Base-by-base conservation (phyloP, 2,888 invertebrate species). In the Ornithoptera priamus region DNA sequence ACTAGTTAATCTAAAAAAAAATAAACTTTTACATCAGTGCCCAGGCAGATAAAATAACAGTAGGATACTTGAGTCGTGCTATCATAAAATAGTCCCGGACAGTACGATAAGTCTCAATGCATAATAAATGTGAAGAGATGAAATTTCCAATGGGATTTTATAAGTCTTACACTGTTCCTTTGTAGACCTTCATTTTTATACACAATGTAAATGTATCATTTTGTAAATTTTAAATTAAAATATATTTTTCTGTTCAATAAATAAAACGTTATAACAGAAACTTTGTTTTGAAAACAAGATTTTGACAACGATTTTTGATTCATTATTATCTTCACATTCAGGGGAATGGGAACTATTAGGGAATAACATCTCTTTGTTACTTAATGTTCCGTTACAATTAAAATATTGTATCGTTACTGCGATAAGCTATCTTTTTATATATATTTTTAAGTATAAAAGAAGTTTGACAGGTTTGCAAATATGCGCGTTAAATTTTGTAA, bases 51-150 rank as follows among this genome's bases (percentile, higher is more conserved):
- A 58, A 22, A 58, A 58, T 15, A 58, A 18, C 6, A 58, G 24
- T n/a, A 22, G 7, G 57, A 58, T 58, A 58, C 57, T 62, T 42
- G 42, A 60, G 60, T 36, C 24, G 22, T 7, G 24, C 60, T 36
- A 15, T 15, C 60, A 36, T 36, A 60, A 60, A 60, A 60, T 36
- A 60, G 60, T 60, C 36, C 18, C 5, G 15, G 60, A 60, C n/a
- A 60, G 60, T 60, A 60, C 24, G 60, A 60, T 60, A 60, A 60
- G 60, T 60, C 36, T 36, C 60, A 60, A 60, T 60, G 30, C 60
- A 36, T 60, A 60, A 36, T 60, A 60, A 60, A 66, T 66, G 36
- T 60, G 30, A 15, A 58, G 15, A 58, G 57, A 58, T 58, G 57
- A 58, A 58, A 58, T 58, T n/a, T 58, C 57, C 57, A 58, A 58